Conservation (phyloP, 2,113 vertebrate genomes). For the Rhinoderma darwinii region DNA sequence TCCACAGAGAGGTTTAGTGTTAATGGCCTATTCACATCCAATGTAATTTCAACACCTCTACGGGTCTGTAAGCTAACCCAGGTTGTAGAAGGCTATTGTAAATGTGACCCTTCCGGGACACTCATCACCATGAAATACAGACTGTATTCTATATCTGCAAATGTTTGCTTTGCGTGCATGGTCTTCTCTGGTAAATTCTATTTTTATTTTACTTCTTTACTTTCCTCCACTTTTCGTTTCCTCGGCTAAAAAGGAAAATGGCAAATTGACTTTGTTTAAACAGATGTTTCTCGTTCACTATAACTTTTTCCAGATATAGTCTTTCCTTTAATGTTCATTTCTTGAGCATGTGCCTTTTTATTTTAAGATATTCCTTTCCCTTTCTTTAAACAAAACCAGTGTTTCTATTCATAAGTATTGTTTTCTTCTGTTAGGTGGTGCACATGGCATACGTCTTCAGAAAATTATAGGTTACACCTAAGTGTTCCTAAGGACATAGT, state of each 20-base stretch:
- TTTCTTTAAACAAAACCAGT: slow-evolving; percentile 42
- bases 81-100: slow-evolving; percentile 28
- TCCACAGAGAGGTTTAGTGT: slow-evolving; percentile 51
- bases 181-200: slow-evolving; percentile 33
- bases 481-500: slow-evolving; percentile 16
- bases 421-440: slow-evolving; percentile 13
- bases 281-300: slow-evolving; percentile 57
- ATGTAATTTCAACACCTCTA: slow-evolving; percentile 41
- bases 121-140: slow-evolving; percentile 14
- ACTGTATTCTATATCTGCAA: slow-evolving; percentile 8
- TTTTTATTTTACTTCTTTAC: slow-evolving; percentile 41
- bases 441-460: not conserved
- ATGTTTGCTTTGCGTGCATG: slow-evolving; percentile 41
- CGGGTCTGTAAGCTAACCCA: slow-evolving; percentile 16
- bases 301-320: slow-evolving; percentile 58
- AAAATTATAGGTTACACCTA: slow-evolving; percentile 34
- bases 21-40: slow-evolving; percentile 30
- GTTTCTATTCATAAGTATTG: slow-evolving; percentile 28
- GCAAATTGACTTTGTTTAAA: slow-evolving; percentile 55
- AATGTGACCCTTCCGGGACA: slow-evolving; percentile 24
- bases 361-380: slow-evolving; percentile 22
- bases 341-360: slow-evolving; percentile 50
- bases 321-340: slow-evolving; percentile 56
- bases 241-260: slow-evolving; percentile 49
- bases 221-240: slow-evolving; percentile 41